Evolutionary conservation across 2,888 invertebrate species (phyloP).

Genomic region (Cancer borealis): DNA sequence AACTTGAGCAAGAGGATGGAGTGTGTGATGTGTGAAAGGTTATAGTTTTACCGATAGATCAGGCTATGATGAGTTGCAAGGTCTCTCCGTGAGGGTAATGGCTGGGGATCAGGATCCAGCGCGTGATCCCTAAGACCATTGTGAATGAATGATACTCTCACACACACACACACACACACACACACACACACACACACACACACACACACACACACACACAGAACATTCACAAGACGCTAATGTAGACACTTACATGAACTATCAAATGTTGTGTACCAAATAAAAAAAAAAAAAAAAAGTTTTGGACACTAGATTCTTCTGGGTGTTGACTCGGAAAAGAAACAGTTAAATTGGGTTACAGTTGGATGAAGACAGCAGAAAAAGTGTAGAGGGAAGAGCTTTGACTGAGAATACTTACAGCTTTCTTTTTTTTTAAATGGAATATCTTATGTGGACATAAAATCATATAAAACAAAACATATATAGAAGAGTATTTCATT

Average conservation of each 20-base stretch:
- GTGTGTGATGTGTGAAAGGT: too few relatives aligned
- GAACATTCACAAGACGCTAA: slow-evolving; percentile 62
- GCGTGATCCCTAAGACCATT: too few relatives aligned
- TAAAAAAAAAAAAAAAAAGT: neutral
- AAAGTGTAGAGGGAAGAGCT: neutral
- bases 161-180: too few relatives aligned
- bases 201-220: slow-evolving; percentile 52
- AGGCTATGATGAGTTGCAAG: too few relatives aligned
- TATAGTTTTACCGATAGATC: too few relatives aligned
- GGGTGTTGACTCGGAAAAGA: neutral
- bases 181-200: slow-evolving; percentile 58
- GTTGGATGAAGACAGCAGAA: neutral
- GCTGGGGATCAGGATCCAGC: too few relatives aligned
- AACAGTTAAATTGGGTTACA: neutral
- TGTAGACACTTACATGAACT: slow-evolving; percentile 53
- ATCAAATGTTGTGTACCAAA: slow-evolving; percentile 52
- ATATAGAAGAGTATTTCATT: slow-evolving; percentile 28
- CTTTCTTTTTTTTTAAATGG: neutral
- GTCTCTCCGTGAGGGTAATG: neutral
- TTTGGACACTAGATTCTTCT: neutral
- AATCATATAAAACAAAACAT: slow-evolving; percentile 28
- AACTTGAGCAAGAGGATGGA: too few relatives aligned
- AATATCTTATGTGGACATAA: slow-evolving; percentile 21
- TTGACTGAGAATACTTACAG: slow-evolving; percentile 9
- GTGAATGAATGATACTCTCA: neutral